Conservation (phyloP, 1,140 invertebrate species). For the Holcopasites calliopsidis region DNA sequence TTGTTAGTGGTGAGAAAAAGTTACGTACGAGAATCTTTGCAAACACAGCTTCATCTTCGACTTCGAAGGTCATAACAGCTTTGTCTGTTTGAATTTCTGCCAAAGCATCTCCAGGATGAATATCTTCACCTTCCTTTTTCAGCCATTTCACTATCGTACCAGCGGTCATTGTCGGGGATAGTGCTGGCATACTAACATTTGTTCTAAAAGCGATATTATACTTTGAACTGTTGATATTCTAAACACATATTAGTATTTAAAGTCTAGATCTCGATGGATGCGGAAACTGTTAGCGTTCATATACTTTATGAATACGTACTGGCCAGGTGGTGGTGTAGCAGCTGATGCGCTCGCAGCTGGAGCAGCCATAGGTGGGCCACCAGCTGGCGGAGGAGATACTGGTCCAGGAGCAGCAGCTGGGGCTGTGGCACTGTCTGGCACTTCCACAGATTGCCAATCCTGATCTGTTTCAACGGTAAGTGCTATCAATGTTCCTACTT, state of each 20-base stretch:
- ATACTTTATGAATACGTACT: conserved; percentile 57
- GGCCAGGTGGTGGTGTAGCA: conserved; percentile 65
- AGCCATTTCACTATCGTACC: conserved; percentile 98
- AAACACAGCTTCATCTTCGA: conserved; percentile 97
- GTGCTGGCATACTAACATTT: conserved; percentile 87
- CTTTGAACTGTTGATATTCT: neutral
- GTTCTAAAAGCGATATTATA: conserved; percentile 58
- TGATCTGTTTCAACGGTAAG: conserved; percentile 85
- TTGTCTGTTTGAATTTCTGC: conserved; percentile 99
- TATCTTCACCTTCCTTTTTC: conserved; percentile 95
- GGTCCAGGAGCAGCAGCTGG: conserved; percentile 17
- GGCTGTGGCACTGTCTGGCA: conserved; percentile 64
- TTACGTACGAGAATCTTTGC: conserved; percentile 89
- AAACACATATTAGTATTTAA: neutral
- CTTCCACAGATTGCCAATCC: conserved; percentile 81
- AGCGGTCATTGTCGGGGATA: conserved; percentile 99
- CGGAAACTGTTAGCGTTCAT: no score
- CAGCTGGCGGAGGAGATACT: neutral
- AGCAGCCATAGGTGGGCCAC: conserved; percentile 2
- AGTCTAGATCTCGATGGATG: neutral
- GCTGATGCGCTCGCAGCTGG: neutral
- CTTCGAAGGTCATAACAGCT: conserved; percentile 99
- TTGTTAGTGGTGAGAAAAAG: no score
- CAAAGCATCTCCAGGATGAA: conserved; percentile 90
- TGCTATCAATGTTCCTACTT: conserved; percentile 84